These are phyloP conservation scores for Catostylus mosaicus DNA, from an alignment of 30 jellyfish, hydroid and myxozoan genomes.

Conservation along the genomic window DNA sequence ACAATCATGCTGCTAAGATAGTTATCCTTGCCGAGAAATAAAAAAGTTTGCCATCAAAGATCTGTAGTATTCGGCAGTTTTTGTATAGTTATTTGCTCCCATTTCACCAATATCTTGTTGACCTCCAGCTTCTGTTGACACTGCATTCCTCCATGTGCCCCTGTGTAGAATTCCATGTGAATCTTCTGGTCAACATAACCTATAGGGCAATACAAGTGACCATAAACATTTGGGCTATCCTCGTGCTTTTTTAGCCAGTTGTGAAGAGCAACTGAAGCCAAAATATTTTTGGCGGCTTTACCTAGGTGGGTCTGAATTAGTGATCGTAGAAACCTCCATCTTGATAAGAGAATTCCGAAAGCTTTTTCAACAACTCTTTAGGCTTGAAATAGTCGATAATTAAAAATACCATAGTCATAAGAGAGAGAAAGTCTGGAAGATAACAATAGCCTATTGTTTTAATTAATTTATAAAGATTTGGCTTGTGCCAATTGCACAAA, in stretches of 20 bases:
- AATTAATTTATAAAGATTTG: too few species aligned
- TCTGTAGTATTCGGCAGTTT: not conserved
- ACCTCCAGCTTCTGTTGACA: slow-evolving; percentile 21
- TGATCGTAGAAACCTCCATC: slow-evolving; percentile 19
- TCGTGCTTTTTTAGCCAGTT: slow-evolving; percentile 46
- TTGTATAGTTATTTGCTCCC: slow-evolving; percentile 24
- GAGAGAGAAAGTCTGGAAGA: too few species aligned
- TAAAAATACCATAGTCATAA: too few species aligned
- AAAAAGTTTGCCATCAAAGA: not conserved
- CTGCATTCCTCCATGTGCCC: slow-evolving; percentile 4
- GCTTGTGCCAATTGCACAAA: too few species aligned
- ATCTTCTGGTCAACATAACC: slow-evolving; percentile 45
- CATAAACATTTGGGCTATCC: slow-evolving; percentile 9
- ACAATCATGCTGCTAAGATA: slow-evolving; percentile 4
- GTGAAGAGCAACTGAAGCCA: slow-evolving; percentile 37
- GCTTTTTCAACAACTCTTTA: slow-evolving; percentile 21
- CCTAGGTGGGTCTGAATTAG: slow-evolving; percentile 24
- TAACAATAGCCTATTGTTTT: too few species aligned
- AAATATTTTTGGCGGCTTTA: not conserved
- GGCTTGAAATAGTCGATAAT: too few species aligned
- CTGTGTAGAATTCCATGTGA: slow-evolving; percentile 25
- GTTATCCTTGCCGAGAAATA: slow-evolving; percentile 5
- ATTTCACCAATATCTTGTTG: slow-evolving; percentile 12
- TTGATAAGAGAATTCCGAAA: slow-evolving; percentile 17
- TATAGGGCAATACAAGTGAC: slow-evolving; percentile 18